These are phyloP conservation scores for Dicrurus megarhynchus DNA, from an alignment of 2,113 vertebrate genomes.

Conservation along the genomic window DNA sequence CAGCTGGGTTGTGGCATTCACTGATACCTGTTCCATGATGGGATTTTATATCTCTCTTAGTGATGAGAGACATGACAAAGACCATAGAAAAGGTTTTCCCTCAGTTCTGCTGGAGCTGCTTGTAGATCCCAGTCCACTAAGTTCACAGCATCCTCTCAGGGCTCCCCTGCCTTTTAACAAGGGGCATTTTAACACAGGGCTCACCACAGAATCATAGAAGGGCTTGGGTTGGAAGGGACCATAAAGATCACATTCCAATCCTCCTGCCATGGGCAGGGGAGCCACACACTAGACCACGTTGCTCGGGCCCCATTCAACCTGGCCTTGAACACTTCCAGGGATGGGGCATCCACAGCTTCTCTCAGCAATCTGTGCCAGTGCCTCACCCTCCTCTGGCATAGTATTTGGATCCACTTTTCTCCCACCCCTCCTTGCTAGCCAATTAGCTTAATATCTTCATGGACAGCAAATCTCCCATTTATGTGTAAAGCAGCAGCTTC, in stretches of 20 bases:
- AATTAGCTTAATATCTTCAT: neutral
- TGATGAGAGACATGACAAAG: neutral
- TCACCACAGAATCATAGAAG: neutral
- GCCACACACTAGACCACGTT: neutral
- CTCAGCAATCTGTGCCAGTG: neutral
- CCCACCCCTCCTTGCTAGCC: rapidly evolving
- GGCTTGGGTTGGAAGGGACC: neutral
- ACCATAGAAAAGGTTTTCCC: neutral
- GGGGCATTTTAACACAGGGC: neutral
- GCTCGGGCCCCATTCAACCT: neutral
- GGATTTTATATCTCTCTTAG: neutral
- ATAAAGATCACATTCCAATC: neutral
- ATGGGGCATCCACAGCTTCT: neutral
- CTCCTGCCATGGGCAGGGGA: neutral
- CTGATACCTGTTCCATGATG: neutral
- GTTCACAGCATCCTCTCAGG: neutral
- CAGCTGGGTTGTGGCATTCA: neutral
- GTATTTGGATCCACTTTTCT: neutral
- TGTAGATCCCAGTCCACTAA: neutral
- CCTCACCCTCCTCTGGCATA: too few species aligned
- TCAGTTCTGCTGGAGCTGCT: neutral
- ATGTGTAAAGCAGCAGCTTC: neutral
- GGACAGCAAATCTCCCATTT: neutral
- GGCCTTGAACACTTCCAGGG: neutral
- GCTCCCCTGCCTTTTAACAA: neutral